Percentiles rank a stretch among this genome's conserved stretches.
phyloP scores from a whole-genome alignment of 2,888 invertebrate species.

The Eucera pruinosa region DNA sequence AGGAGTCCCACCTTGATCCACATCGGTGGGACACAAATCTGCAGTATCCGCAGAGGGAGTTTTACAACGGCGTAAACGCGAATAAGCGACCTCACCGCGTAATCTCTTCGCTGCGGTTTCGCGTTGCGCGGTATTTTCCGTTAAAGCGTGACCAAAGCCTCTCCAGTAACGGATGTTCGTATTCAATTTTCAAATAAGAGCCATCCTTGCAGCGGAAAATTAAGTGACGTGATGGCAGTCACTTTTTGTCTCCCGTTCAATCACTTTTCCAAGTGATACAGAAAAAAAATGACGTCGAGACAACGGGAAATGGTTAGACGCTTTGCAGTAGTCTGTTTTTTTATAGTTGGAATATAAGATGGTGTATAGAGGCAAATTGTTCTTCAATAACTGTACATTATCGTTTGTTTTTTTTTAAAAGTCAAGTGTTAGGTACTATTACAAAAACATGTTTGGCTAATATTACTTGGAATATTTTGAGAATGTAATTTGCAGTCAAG shows the following conservation, averaged over 20 bases:
- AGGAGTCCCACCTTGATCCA: slow-evolving; percentile 70
- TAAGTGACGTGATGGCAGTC: slow-evolving; percentile 43
- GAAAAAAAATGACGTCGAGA: background rate
- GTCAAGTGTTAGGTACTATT: too few relatives aligned
- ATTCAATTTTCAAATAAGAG: slow-evolving; percentile 59
- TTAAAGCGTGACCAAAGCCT: slow-evolving; percentile 63
- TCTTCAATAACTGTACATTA: too few relatives aligned
- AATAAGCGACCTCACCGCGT: slow-evolving; percentile 76
- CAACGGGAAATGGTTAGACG: background rate
- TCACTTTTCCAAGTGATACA: slow-evolving; percentile 28
- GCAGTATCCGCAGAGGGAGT: slow-evolving; percentile 49
- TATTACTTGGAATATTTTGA: too few relatives aligned
- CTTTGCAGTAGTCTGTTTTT: slow-evolving; percentile 2
- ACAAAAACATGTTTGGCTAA: too few relatives aligned
- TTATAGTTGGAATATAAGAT: too few relatives aligned
- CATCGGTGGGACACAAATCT: slow-evolving; percentile 53
- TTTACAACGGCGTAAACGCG: slow-evolving; percentile 72
- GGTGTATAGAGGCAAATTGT: too few relatives aligned
- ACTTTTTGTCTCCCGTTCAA: slow-evolving; percentile 18
- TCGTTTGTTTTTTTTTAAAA: too few relatives aligned
- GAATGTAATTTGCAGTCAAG: too few relatives aligned
- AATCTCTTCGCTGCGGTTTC: slow-evolving; percentile 76
- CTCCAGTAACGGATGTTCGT: slow-evolving; percentile 59
- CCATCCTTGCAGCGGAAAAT: slow-evolving; percentile 48
- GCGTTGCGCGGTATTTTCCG: slow-evolving; percentile 69